Evolutionary conservation across 1,140 invertebrate species (phyloP).

Genomic region (Philotrypesis tridentata): DNA sequence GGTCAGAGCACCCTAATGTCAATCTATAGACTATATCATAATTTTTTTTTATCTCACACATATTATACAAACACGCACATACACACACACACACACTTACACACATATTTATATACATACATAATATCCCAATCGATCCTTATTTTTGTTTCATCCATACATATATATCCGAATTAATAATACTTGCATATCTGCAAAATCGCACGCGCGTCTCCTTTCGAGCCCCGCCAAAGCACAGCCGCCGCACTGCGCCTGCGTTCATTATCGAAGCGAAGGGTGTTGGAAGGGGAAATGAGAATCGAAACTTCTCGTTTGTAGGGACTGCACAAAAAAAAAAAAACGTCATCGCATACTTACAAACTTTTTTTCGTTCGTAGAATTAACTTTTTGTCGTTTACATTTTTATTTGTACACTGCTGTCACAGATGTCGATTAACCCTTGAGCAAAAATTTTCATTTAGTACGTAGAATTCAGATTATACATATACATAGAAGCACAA

Average conservation of each 20-base stretch:
- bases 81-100: neutral
- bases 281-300: slow-evolving; percentile 28
- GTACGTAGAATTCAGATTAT: slow-evolving; percentile 10
- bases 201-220: slow-evolving; percentile 56
- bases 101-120: neutral
- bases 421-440: slow-evolving; percentile 7
- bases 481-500: no score
- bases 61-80: slow-evolving; percentile 7
- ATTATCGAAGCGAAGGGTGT: slow-evolving; percentile 47
- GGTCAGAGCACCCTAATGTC: slow-evolving; percentile 72
- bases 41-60: slow-evolving; percentile 44
- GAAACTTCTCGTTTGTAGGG: neutral
- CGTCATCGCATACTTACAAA: no score
- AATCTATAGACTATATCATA: slow-evolving; percentile 49
- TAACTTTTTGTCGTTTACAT: neutral
- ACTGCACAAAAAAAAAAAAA: no score
- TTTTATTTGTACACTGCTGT: no score
- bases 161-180: slow-evolving; percentile 29
- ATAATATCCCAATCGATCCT: slow-evolving; percentile 37
- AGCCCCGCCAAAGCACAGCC: slow-evolving; percentile 71
- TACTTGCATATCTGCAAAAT: neutral
- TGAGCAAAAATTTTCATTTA: slow-evolving; percentile 32
- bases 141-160: slow-evolving; percentile 49
- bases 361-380: neutral
- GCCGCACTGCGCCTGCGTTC: slow-evolving; percentile 59